Base-by-base conservation (phyloP, 2,888 invertebrate species). In the Harmothoe impar region DNA sequence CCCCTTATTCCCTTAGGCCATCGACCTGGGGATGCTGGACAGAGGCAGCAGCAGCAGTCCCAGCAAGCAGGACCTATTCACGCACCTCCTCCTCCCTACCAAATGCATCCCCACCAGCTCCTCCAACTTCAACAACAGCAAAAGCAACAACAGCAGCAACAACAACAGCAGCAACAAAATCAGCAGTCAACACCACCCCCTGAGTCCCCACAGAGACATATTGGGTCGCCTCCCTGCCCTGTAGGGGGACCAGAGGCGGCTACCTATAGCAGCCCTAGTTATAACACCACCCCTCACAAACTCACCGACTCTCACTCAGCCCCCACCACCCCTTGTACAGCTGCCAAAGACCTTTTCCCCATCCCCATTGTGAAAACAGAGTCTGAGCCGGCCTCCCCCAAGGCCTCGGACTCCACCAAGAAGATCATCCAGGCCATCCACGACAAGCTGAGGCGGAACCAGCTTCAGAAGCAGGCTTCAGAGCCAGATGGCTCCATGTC, bases 61-160 rank as follows among this genome's bases (percentile, higher is more conserved):
- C 91, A n/a, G n/a, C n/a, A 5, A 89, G 92, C 93, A 96, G 88
- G 94, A 94, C 84, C 93, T 85, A 72, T 72, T 17, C 29, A 72
- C 29, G 35, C 84, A 35, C 84, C 84, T 7, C 84, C 62, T n/a
- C 84, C 62, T n/a, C 84, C 84, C 17, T 84, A 84, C 51, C 35
- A 92, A 98, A 95, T 98, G 98, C 93, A 96, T 98, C 94, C 98
- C 98, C 96, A 98, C 98, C 96, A 98, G 98, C 96, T 98, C 98
- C 93, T 91, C 86, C 91, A 92, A 81, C 93, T 91, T 77, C 92
- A 91, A 62, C 91, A 91, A 15, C 72, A n/a, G 17, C 29, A 29
- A 5, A 3, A 62, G 20, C n/a, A 20, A 20, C 23, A 20, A 3
- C 62, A 62, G 3, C 62, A 62, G n/a, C 62, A n/a, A 3, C 92